These are phyloP conservation scores for Heliconius hermathena DNA, from an alignment of 1,140 invertebrate species.

Conservation along the genomic window DNA sequence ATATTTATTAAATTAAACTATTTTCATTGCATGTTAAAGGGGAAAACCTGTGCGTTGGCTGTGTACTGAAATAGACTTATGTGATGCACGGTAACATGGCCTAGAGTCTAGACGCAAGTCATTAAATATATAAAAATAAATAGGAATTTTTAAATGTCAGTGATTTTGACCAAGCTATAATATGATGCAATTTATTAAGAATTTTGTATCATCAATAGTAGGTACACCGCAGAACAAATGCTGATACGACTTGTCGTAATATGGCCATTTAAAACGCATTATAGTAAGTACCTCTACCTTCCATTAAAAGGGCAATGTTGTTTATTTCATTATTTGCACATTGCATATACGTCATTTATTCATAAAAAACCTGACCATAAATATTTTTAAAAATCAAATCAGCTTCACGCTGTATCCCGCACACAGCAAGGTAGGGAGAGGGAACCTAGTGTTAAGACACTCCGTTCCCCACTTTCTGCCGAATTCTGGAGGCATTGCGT, in stretches of 20 bases:
- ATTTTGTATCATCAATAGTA: conserved; percentile 1
- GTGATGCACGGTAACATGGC: neutral
- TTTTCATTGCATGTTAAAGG: neutral
- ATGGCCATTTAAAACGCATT: conserved; percentile 3
- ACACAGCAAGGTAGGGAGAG: too few relatives aligned
- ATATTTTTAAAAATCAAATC: neutral
- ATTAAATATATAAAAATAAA: neutral
- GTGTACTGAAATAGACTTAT: neutral
- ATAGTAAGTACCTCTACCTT: neutral
- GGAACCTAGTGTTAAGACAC: too few relatives aligned
- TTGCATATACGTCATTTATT: neutral
- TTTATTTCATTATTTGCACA: neutral
- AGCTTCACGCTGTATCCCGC: too few relatives aligned
- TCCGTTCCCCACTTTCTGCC: too few relatives aligned
- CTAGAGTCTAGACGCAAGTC: conserved; percentile 4
- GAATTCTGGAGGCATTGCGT: too few relatives aligned
- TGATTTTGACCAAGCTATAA: neutral
- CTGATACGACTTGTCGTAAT: neutral
- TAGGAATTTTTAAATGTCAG: neutral
- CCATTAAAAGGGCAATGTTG: conserved; percentile 3
- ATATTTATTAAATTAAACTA: neutral
- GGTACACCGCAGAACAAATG: neutral
- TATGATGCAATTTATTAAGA: neutral
- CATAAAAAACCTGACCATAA: neutral
- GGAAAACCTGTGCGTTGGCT: neutral